Percentiles rank a stretch among this genome's conserved stretches.
phyloP scores from a whole-genome alignment of 1,140 invertebrate species.

The Trachymyrmex septentrionalis region DNA sequence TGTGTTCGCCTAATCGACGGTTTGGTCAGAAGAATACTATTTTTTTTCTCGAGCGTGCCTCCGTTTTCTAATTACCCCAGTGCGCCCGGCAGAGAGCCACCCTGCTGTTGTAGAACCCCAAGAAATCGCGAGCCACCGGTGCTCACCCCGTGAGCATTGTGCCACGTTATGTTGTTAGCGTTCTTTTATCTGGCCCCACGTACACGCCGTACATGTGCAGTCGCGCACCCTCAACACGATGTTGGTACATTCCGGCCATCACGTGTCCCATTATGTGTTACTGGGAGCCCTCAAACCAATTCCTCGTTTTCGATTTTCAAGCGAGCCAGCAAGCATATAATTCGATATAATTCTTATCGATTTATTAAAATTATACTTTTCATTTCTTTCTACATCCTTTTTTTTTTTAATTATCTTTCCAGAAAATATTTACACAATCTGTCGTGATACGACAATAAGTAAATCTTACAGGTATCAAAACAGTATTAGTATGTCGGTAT shows the following conservation, averaged over 20 bases:
- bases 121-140: conserved; percentile 67
- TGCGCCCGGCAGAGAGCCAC: conserved; percentile 46
- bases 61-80: conserved; percentile 68
- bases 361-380: background rate
- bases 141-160: conserved; percentile 68
- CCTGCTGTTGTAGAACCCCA: conserved; percentile 69
- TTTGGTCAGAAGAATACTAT: conserved; percentile 23
- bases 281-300: conserved; percentile 29
- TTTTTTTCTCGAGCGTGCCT: conserved; percentile 11
- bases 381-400: background rate
- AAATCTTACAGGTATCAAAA: too few relatives aligned
- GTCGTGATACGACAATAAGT: too few relatives aligned
- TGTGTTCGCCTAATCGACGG: background rate
- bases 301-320: conserved; percentile 34
- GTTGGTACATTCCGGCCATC: conserved; percentile 27
- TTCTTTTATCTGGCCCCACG: conserved; percentile 59
- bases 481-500: too few relatives aligned
- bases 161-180: conserved; percentile 74
- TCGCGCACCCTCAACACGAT: conserved; percentile 57
- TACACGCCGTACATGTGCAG: conserved; percentile 44
- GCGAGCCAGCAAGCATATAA: background rate
- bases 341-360: background rate
- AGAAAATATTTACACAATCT: too few relatives aligned
- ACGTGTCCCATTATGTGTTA: conserved; percentile 16
- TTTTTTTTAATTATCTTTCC: too few relatives aligned